Base-by-base conservation (phyloP, 2,113 vertebrate genomes). In the Cyanocitta stelleri region DNA sequence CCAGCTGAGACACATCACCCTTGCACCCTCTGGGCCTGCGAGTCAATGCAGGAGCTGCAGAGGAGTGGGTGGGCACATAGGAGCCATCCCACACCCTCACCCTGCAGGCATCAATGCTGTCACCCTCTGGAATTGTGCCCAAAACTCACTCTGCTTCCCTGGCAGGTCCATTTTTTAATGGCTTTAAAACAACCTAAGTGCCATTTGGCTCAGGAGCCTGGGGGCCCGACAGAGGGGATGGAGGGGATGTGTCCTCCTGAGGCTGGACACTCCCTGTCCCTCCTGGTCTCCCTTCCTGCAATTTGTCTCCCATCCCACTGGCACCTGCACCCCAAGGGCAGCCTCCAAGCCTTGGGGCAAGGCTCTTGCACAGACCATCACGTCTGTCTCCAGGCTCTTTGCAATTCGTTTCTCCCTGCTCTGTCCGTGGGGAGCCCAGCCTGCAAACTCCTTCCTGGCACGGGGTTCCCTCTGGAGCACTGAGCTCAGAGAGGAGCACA, bases 401-500 rank as follows among this genome's bases (percentile, higher is more conserved):
- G 51, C 75, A 64, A 51, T 37, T 52, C 0, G 0, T 68, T 83
- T 56, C 35, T 44, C 55, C 27, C 9, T 41, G 39, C 39, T 41
- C 39, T 52, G 56, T 27, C 73, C 23, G 5, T 16, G 35, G 20
- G 46, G 43, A 83, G 16, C 37, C 33, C 24, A 46, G 19, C 5
- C n/a, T 56, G 66, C 22, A 75, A 85, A 61, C 8, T 27, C 64
- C 48, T 58, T 30, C 51, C 54, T 29, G 30, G 39, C 33, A 51
- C 30, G 13, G 59, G 48, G 4, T 16, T 87, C 29, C 64, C n/a
- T 35, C 51, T 1, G 1, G 61, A 78, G 41, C 26, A 1, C 2
- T 0, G 1, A 51, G 13, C 44, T 35, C 3, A 1, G 51, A 84
- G 46, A 54, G 24, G 37, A 62, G 23, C 49, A n/a, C 30, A 9